Evolutionary conservation across 2,797 vertebrate genomes (phyloP), one percentile per base, ranked within the genome.

Genomic region (Masticophis lateralis): DNA sequence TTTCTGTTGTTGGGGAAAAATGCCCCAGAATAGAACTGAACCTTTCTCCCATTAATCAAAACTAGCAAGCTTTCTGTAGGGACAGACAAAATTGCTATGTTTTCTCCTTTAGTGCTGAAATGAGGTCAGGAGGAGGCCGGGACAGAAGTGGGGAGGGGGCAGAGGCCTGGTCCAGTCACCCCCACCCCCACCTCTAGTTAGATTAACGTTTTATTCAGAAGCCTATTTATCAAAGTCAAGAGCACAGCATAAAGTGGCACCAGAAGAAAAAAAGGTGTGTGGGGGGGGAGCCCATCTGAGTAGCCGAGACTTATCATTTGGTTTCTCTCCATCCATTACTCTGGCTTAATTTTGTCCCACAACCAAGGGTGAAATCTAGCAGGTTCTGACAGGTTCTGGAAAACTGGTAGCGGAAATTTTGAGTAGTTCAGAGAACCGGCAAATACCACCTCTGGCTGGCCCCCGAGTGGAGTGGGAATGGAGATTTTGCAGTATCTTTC

Each of bases 151-250:
- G 90, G 87, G 90, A 63, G 92, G 93, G 95, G 94, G 93, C 37
- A 0, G 92, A 88, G 91, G 92, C 96, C 95, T 90, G 74, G 92
- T 90, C 96, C 95, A 94, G 94, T 92, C 90, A 94, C 96, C 93
- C 90, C 69, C 53, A 51, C 2, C 25, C 22, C 28, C 12, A 57
- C 51, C 87, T 22, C 96, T 93, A 94, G 94, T 95, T 96, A 95
- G 96, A 96, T 97, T 96, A 96, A 97, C 97, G 95, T 96, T 97
- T 97, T 96, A 97, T 97, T 97, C 96, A 93, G 94, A 97, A 96
- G 96, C 96, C 96, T 97, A 98, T 98, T 98, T 93, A 98, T 98
- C 98, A 98, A 97, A 96, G 97, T 98, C 97, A 98, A 94, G 95
- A 96, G 94, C 95, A 4, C 22, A 92, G 95, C 93, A 3, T 96